A percentile compares a stretch with the other conserved stretches of the same genome.
Evolutionary conservation across 1,140 invertebrate species (phyloP).

Genomic region (Geopemphigus sp.): DNA sequence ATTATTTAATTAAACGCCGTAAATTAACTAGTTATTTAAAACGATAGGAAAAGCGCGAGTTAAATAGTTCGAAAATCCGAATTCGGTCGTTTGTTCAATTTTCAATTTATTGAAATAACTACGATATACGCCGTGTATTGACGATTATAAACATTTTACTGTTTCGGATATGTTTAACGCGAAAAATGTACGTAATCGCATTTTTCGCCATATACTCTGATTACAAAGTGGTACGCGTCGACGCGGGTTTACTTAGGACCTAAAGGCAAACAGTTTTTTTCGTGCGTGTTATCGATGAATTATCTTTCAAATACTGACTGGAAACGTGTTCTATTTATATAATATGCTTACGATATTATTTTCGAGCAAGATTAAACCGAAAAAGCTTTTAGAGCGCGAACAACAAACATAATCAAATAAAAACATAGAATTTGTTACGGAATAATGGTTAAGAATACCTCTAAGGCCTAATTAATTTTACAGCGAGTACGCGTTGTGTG

Average conservation of each 20-base stretch:
- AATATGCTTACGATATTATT: not conserved
- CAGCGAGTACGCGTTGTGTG: not conserved
- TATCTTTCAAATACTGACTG: not conserved
- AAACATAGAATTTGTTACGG: not conserved
- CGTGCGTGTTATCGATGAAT: not conserved
- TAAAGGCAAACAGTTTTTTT: not conserved
- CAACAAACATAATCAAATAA: slow-evolving; percentile 30
- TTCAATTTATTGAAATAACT: no score
- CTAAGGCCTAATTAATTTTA: not conserved
- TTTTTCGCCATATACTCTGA: no score
- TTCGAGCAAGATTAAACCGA: not conserved
- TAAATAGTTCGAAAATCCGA: no score
- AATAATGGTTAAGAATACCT: not conserved
- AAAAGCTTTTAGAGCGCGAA: not conserved
- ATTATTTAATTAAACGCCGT: no score
- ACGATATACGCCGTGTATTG: no score
- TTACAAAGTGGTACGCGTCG: not conserved
- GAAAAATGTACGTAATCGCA: no score
- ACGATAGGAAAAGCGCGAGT: no score
- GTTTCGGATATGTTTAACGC: no score
- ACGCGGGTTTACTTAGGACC: not conserved
- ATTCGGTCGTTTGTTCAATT: no score
- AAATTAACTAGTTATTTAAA: no score
- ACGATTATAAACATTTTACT: no score
- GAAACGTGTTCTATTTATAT: not conserved